These are phyloP conservation scores for Phaenicophaeus curvirostris DNA, from an alignment of 2,797 vertebrate species.

Conservation along the genomic window DNA sequence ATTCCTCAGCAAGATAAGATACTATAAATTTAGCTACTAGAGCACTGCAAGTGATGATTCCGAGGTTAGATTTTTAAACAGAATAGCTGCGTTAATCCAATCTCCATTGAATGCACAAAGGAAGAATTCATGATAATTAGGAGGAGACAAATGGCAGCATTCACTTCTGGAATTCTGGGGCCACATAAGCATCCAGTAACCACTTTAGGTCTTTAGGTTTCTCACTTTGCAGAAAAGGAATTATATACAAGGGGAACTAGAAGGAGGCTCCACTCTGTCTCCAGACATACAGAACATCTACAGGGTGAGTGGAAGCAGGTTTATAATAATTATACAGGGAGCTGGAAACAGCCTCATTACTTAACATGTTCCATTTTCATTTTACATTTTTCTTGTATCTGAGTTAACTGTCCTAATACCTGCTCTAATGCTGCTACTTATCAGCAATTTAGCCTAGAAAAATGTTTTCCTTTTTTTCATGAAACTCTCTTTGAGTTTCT, in stretches of 20 bases:
- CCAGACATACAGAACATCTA: constrained; percentile 1
- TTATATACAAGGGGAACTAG: constrained; percentile 32
- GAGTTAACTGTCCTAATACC: background rate
- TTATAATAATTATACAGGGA: constrained; percentile 28
- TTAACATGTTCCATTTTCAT: background rate
- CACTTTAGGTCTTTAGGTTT: constrained; percentile 24
- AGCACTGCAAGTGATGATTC: background rate
- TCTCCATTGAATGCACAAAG: constrained; percentile 29
- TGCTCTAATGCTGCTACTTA: background rate
- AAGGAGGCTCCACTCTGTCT: constrained; percentile 51
- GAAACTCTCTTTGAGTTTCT: background rate
- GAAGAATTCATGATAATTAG: constrained; percentile 56
- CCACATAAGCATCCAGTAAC: background rate
- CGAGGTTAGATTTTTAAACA: constrained; percentile 56
- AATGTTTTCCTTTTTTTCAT: background rate
- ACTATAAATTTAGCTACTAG: constrained; percentile 48
- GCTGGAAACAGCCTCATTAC: background rate
- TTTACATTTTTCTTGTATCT: background rate
- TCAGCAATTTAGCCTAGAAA: background rate
- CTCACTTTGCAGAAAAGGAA: constrained; percentile 34
- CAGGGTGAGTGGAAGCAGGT: constrained; percentile 17
- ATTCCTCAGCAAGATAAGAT: constrained; percentile 62
- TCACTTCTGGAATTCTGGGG: constrained; percentile 33
- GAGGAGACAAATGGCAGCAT: constrained; percentile 48
- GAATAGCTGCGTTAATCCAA: constrained; percentile 38